phyloP scores from a whole-genome alignment of 2,113 vertebrate species.

The Numenius arquata region DNA sequence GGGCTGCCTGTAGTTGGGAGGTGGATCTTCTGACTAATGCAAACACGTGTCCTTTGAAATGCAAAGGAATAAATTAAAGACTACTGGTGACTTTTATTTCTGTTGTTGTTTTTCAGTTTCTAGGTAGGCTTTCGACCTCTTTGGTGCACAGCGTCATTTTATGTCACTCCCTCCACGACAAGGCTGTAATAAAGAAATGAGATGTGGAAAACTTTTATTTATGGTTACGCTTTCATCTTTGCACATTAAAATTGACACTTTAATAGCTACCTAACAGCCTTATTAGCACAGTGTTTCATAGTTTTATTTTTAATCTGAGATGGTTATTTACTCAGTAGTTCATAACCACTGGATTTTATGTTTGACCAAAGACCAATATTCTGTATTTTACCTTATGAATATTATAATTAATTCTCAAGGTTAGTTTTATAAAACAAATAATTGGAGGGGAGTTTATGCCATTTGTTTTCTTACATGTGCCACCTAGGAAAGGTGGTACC shows the following conservation, averaged over 20 bases:
- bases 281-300: background rate
- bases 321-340: background rate
- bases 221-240: conserved; percentile 5
- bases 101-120: conserved; percentile 13
- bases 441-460: background rate
- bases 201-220: background rate
- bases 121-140: conserved; percentile 9
- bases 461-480: background rate
- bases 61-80: conserved; percentile 37
- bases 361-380: background rate
- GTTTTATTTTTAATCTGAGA: background rate
- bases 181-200: conserved; percentile 28
- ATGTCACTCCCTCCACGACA: background rate
- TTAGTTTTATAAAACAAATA: background rate
- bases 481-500: background rate
- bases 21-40: background rate
- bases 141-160: background rate
- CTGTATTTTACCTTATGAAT: background rate
- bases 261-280: conserved; percentile 11
- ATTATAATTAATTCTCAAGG: background rate
- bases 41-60: conserved; percentile 9
- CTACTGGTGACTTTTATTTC: conserved; percentile 43
- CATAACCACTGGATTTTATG: background rate
- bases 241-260: background rate
- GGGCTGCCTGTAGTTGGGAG: background rate